phyloP scores from a whole-genome alignment of 1,140 invertebrate genomes.

The Anadara kagoshimensis region DNA sequence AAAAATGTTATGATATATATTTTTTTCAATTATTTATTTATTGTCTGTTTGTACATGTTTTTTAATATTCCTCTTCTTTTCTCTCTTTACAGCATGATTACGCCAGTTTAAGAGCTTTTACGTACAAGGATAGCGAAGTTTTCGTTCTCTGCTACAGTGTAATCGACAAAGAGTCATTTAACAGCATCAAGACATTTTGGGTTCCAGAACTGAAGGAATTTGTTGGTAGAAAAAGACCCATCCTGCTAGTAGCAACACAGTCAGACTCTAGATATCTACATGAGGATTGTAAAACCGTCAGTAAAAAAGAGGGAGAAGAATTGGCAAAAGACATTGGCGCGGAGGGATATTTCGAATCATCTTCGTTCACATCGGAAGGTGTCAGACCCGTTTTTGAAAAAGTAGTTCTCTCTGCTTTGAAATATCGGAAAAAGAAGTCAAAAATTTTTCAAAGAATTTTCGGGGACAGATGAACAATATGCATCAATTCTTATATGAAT shows the following conservation, averaged over 20 bases:
- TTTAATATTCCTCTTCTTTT: background rate
- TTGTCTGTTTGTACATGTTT: no score
- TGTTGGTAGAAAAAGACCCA: slow-evolving; percentile 79
- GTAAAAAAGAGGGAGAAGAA: slow-evolving; percentile 82
- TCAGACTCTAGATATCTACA: slow-evolving; percentile 43
- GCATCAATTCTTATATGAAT: no score
- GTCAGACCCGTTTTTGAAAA: slow-evolving; percentile 93
- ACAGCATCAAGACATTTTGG: slow-evolving; percentile 95
- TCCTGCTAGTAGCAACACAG: slow-evolving; percentile 83
- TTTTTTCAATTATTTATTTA: no score
- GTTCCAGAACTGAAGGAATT: slow-evolving; percentile 76
- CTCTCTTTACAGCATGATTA: slow-evolving; percentile 79
- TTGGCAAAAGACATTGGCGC: slow-evolving; percentile 82
- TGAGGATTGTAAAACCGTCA: slow-evolving; percentile 74
- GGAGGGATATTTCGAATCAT: slow-evolving; percentile 93
- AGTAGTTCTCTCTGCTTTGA: slow-evolving; percentile 86
- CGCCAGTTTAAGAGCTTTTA: slow-evolving; percentile 89
- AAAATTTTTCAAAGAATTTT: slow-evolving; percentile 27
- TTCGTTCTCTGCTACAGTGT: slow-evolving; percentile 99
- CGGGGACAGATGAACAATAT: no score
- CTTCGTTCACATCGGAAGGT: slow-evolving; percentile 90
- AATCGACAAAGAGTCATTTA: slow-evolving; percentile 97
- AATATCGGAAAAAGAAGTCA: slow-evolving; percentile 55
- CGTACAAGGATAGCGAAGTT: slow-evolving; percentile 98
- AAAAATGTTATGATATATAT: no score